Conservation (phyloP, 2,888 invertebrate genomes). For the Diploptera punctata region DNA sequence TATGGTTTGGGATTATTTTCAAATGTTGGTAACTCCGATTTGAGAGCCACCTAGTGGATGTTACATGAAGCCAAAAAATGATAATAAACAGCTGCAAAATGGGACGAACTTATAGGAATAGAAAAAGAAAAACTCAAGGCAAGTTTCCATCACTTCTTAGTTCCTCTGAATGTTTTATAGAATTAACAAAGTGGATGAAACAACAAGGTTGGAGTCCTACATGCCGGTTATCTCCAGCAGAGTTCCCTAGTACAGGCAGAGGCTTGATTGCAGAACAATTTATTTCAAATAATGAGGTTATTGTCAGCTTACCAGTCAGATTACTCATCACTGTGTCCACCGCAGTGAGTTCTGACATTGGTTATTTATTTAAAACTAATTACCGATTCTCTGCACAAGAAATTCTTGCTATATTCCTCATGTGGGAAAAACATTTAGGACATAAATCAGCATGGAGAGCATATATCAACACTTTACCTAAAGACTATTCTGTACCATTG, state of each 20-base stretch:
- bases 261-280: conserved; percentile 70
- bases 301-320: conserved; percentile 60
- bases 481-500: conserved; percentile 70
- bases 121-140: not conserved
- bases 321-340: conserved; percentile 58
- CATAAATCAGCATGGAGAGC: conserved; percentile 63
- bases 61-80: too few species aligned
- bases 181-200: conserved; percentile 62
- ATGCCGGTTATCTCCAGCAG: conserved; percentile 61
- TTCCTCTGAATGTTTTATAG: conserved; percentile 47
- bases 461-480: conserved; percentile 75
- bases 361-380: conserved; percentile 44
- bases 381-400: conserved; percentile 66
- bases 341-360: conserved; percentile 48
- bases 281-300: conserved; percentile 63
- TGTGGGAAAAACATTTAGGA: conserved; percentile 68
- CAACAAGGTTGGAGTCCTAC: conserved; percentile 63
- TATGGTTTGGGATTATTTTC: too few species aligned
- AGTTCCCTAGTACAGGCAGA: conserved; percentile 73
- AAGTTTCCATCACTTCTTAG: not conserved
- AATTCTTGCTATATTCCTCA: conserved; percentile 74
- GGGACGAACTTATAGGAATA: conserved; percentile 29
- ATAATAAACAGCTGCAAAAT: conserved; percentile 1
- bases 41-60: too few species aligned
- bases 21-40: too few species aligned